Evolutionary conservation across 2,888 invertebrate genomes (phyloP).

Genomic region (Tipula helvola): DNA sequence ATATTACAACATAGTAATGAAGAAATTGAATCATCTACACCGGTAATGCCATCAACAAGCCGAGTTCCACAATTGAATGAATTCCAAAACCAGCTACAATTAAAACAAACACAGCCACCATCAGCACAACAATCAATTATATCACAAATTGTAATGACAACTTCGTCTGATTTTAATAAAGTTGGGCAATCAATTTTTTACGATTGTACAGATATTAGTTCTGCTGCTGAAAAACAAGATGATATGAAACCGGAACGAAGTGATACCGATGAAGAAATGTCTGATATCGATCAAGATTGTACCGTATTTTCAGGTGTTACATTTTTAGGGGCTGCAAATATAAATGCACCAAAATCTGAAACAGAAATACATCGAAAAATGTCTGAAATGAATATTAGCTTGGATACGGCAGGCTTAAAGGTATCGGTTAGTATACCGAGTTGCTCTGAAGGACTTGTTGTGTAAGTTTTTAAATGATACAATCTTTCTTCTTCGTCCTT

Average conservation of each 20-base stretch:
- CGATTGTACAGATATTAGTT: constrained; percentile 34
- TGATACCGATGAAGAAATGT: constrained; percentile 65
- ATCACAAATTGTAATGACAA: neutral
- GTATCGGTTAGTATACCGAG: constrained; percentile 87
- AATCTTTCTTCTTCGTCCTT: neutral
- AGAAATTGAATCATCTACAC: neutral
- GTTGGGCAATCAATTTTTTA: constrained; percentile 36
- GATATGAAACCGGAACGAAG: constrained; percentile 58
- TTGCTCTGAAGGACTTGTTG: constrained; percentile 83
- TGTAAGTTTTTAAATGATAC: constrained; percentile 47
- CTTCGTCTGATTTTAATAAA: constrained; percentile 25
- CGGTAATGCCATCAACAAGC: neutral
- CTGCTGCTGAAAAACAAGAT: constrained; percentile 55
- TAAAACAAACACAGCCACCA: neutral
- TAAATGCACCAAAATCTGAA: constrained; percentile 87
- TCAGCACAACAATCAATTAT: neutral
- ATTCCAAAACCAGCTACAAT: neutral
- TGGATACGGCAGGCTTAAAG: constrained; percentile 58
- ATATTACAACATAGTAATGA: neutral
- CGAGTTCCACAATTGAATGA: neutral
- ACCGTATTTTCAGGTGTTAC: constrained; percentile 87
- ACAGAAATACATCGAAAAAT: constrained; percentile 86
- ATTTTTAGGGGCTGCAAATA: constrained; percentile 82
- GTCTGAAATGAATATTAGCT: constrained; percentile 70
- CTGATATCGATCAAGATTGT: constrained; percentile 77